Conservation (phyloP, 2,797 vertebrate species). For the Spatula clypeata region DNA sequence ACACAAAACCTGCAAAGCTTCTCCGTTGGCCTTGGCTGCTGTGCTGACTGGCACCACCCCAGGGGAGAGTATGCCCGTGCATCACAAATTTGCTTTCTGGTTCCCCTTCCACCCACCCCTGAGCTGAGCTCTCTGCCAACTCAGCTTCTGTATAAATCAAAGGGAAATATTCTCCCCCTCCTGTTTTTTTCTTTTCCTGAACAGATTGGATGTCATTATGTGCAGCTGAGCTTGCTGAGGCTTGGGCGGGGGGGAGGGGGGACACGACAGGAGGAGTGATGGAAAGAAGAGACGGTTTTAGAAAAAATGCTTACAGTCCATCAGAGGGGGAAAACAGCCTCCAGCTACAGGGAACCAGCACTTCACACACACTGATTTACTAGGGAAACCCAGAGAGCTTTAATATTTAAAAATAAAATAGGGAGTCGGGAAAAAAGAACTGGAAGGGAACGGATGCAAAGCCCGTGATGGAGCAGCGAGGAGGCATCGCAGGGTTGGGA, state of each 20-base stretch:
- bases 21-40: conserved; percentile 68
- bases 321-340: conserved; percentile 76
- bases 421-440: not conserved
- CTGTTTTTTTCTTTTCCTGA: conserved; percentile 79
- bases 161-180: conserved; percentile 80
- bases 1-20: conserved; percentile 74
- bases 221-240: conserved; percentile 78
- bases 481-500: not conserved
- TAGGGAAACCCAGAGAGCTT: conserved; percentile 67
- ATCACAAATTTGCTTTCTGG: conserved; percentile 76
- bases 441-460: conserved; percentile 14
- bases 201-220: conserved; percentile 83
- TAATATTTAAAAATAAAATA: conserved; percentile 72
- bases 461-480: not conserved
- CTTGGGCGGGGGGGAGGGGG: conserved; percentile 65
- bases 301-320: conserved; percentile 73
- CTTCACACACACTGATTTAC: conserved; percentile 71
- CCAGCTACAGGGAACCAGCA: conserved; percentile 71
- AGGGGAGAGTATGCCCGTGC: conserved; percentile 77
- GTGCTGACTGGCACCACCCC: conserved; percentile 76
- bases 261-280: conserved; percentile 52
- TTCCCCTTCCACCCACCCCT: conserved; percentile 77
- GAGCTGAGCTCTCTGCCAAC: conserved; percentile 77
- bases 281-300: conserved; percentile 68
- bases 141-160: conserved; percentile 81